Conservation (phyloP, 2,797 vertebrate genomes). For the Coracias cyanogaster region DNA sequence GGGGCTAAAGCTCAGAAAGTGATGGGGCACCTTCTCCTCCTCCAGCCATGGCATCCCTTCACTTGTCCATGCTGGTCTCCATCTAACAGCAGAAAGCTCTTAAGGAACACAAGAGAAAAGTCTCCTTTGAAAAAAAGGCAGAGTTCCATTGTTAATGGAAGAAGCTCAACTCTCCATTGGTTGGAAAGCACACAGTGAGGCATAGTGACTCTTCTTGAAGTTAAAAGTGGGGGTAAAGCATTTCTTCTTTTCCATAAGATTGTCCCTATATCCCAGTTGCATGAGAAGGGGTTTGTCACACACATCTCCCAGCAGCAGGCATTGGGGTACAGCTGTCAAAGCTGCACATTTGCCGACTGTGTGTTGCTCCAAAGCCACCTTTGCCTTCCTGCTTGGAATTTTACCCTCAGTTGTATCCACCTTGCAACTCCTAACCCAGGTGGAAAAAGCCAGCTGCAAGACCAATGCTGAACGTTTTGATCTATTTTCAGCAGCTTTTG, state of each 20-base stretch:
- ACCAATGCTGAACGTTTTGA: neutral
- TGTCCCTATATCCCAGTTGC: neutral
- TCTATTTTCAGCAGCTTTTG: neutral
- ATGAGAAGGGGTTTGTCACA: neutral
- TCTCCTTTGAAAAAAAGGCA: neutral
- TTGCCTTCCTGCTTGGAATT: neutral
- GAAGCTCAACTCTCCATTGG: fast-evolving
- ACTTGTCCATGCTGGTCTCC: fast-evolving
- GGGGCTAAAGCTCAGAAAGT: neutral
- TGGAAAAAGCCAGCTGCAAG: neutral
- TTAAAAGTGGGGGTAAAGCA: neutral
- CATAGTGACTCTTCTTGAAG: fast-evolving
- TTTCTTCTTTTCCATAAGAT: neutral
- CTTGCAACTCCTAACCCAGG: neutral
- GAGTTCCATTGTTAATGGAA: neutral
- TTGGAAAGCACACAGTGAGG: neutral
- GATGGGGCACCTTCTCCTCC: neutral
- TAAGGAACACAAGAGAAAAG: neutral
- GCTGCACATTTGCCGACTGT: fast-evolving
- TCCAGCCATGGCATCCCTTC: neutral
- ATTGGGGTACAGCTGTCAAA: fast-evolving
- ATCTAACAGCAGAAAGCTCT: neutral
- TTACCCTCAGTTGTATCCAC: neutral
- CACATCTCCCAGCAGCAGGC: fast-evolving
- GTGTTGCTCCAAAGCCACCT: neutral